Conservation (phyloP, 2,888 invertebrate species). For the Eupeodes latifasciatus region DNA sequence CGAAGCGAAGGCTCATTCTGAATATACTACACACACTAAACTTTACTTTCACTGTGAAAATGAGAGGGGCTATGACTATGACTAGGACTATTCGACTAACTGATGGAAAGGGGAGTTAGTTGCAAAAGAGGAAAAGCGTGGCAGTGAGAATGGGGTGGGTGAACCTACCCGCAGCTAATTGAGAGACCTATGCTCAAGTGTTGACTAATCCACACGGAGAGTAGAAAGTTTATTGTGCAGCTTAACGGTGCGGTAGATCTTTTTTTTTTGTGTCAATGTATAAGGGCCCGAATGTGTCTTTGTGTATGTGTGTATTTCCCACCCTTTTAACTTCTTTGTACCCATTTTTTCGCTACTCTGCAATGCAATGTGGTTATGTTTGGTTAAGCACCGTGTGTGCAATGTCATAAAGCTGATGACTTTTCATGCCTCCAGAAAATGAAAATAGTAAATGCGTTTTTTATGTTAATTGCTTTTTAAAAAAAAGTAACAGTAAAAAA, state of each 20-base stretch:
- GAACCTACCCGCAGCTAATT: conserved; percentile 54
- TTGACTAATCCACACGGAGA: conserved; percentile 71
- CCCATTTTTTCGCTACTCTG: conserved; percentile 20
- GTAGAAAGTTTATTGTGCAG: conserved; percentile 72
- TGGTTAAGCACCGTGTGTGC: conserved; percentile 65
- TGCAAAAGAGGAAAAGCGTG: too few relatives aligned
- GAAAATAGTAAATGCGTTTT: conserved; percentile 52
- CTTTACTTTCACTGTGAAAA: conserved; percentile 48
- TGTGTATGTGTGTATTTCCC: background rate
- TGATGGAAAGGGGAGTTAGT: background rate
- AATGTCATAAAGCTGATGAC: conserved; percentile 64
- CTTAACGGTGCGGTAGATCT: conserved; percentile 63
- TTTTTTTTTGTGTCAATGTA: conserved; percentile 2
- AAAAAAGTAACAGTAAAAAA: background rate
- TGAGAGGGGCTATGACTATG: background rate
- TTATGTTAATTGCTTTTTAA: conserved; percentile 47
- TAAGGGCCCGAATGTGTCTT: background rate
- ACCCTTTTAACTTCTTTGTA: conserved; percentile 1
- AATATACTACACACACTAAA: conserved; percentile 40
- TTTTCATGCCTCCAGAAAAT: conserved; percentile 67
- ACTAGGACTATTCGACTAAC: background rate
- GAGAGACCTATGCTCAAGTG: conserved; percentile 71
- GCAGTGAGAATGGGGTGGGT: background rate
- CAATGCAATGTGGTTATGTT: conserved; percentile 65
- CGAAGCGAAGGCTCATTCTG: conserved; percentile 26